Conservation (phyloP, 2,888 invertebrate genomes). For the Apodemia duryi region DNA sequence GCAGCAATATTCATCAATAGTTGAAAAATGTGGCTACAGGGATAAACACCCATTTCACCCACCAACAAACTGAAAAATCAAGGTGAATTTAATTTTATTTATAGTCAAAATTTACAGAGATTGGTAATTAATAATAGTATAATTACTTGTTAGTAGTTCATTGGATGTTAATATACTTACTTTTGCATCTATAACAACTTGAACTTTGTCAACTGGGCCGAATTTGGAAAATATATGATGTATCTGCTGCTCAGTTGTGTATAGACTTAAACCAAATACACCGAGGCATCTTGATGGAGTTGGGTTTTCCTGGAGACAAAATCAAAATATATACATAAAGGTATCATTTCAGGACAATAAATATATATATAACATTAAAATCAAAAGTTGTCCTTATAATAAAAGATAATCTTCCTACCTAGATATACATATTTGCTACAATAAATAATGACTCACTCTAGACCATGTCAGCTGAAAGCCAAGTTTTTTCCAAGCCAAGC, state of each 20-base stretch:
- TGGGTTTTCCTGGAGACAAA: slow-evolving; percentile 85
- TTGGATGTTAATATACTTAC: slow-evolving; percentile 51
- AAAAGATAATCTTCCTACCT: too few relatives aligned
- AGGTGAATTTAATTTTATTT: too few relatives aligned
- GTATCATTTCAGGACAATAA: not conserved
- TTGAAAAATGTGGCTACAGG: too few relatives aligned
- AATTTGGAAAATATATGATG: slow-evolving; percentile 95
- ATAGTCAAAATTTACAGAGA: not conserved
- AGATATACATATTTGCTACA: too few relatives aligned
- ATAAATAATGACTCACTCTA: too few relatives aligned
- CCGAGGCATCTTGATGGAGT: slow-evolving; percentile 94
- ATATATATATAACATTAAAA: not conserved
- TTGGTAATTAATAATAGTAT: slow-evolving; percentile 9
- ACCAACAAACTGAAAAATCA: too few relatives aligned
- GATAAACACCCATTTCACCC: too few relatives aligned
- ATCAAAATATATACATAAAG: slow-evolving; percentile 17
- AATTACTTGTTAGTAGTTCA: too few relatives aligned
- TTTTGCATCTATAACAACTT: slow-evolving; percentile 97
- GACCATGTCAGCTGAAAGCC: too few relatives aligned
- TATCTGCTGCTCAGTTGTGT: slow-evolving; percentile 95
- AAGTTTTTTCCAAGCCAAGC: too few relatives aligned
- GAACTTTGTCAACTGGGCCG: slow-evolving; percentile 94
- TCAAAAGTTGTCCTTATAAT: too few relatives aligned
- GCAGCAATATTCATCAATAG: too few relatives aligned
- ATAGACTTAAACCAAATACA: slow-evolving; percentile 95